Evolutionary conservation across 2,113 vertebrate species (phyloP).

Genomic region (Syngnathus typhle): DNA sequence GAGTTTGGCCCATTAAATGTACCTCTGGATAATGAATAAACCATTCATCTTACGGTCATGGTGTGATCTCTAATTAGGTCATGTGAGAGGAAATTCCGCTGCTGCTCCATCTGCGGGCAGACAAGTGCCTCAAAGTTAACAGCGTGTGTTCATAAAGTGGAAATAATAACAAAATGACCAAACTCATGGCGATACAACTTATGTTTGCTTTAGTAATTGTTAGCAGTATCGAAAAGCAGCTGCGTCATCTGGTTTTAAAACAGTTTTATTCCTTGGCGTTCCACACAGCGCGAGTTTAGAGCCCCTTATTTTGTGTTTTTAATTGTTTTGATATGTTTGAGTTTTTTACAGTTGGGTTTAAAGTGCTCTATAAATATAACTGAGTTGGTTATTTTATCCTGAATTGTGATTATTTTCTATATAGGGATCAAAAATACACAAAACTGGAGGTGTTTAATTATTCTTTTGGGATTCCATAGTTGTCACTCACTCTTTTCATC

Average conservation of each 20-base stretch:
- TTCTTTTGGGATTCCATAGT: neutral
- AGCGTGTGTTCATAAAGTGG: neutral
- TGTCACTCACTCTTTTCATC: neutral
- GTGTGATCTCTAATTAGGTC: slow-evolving; percentile 53
- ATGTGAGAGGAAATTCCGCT: slow-evolving; percentile 28
- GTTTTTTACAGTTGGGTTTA: too few relatives aligned
- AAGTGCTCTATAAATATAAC: too few relatives aligned
- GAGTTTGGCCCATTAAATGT: slow-evolving; percentile 57
- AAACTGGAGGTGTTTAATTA: neutral
- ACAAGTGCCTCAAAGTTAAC: neutral
- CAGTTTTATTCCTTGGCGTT: too few relatives aligned
- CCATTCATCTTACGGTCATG: slow-evolving; percentile 44
- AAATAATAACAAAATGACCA: neutral
- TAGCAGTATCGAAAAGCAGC: neutral
- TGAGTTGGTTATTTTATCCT: too few relatives aligned
- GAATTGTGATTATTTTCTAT: neutral
- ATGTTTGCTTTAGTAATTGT: neutral
- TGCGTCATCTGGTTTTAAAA: too few relatives aligned
- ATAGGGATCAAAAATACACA: neutral
- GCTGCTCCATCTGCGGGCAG: neutral
- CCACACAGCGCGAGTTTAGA: too few relatives aligned
- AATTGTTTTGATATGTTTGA: too few relatives aligned
- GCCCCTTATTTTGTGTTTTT: too few relatives aligned
- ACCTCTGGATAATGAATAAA: slow-evolving; percentile 59
- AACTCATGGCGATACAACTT: neutral